Percentiles rank a stretch among this genome's conserved stretches.
These are phyloP conservation scores for Opisthocomus hoazin DNA, from an alignment of 2,113 vertebrate genomes.

Conservation along the genomic window DNA sequence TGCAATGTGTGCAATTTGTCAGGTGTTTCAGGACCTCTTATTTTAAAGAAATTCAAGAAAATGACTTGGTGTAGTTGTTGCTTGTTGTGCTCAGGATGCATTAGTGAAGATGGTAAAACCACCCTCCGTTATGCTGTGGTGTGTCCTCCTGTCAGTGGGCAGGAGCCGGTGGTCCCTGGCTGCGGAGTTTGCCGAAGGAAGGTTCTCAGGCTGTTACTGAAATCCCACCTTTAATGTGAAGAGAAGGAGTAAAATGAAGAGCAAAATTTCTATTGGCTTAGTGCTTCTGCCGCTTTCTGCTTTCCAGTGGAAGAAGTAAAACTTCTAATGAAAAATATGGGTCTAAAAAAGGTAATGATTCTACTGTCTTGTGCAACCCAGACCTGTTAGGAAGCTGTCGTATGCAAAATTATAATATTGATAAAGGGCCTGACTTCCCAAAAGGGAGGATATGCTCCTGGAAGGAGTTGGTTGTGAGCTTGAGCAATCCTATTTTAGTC, in stretches of 20 bases:
- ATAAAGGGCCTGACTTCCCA: neutral
- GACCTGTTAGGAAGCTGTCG: neutral
- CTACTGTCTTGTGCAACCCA: neutral
- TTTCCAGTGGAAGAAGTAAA: neutral
- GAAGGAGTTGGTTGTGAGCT: neutral
- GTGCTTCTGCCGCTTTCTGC: neutral
- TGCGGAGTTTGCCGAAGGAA: neutral
- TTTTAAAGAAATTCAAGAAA: neutral
- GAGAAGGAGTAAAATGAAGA: neutral
- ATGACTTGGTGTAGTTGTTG: neutral
- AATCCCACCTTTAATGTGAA: neutral
- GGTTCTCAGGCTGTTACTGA: neutral
- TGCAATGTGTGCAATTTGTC: neutral
- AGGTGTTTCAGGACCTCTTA: neutral
- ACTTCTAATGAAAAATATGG: neutral
- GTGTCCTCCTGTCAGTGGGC: neutral
- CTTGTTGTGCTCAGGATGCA: neutral
- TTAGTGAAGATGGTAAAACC: neutral
- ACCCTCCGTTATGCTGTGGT: accelerated
- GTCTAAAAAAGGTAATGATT: neutral
- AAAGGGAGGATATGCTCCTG: neutral
- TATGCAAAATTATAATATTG: neutral
- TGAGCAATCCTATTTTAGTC: neutral
- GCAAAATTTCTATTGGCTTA: neutral
- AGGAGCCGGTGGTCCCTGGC: neutral